Conservation (phyloP, 2,113 vertebrate species). For the Pheucticus melanocephalus region DNA sequence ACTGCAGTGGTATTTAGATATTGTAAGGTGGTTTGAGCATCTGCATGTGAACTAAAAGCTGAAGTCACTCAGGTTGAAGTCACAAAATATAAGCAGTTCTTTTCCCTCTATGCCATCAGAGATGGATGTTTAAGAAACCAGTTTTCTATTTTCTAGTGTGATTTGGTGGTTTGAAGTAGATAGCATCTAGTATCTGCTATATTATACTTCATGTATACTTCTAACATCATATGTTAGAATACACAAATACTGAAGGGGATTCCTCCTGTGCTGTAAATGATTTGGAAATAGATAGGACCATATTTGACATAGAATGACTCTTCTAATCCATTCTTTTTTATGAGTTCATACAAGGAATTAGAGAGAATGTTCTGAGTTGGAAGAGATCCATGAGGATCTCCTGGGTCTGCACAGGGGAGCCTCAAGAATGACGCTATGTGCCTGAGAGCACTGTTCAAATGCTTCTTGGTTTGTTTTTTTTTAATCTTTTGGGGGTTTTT, state of each 20-base stretch:
- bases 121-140: not conserved
- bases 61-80: not conserved
- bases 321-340: not conserved
- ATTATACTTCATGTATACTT: not conserved
- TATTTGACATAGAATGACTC: not conserved
- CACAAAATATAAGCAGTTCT: not conserved
- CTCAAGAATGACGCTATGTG: not conserved
- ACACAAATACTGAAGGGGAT: not conserved
- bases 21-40: not conserved
- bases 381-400: not conserved
- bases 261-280: not conserved
- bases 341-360: not conserved
- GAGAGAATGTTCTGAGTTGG: not conserved
- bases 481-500: no score
- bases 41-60: not conserved
- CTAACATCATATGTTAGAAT: not conserved
- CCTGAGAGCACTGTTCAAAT: not conserved
- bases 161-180: not conserved
- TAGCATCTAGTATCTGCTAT: not conserved
- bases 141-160: not conserved
- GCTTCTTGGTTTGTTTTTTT: not conserved
- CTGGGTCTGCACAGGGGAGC: no score
- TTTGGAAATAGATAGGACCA: not conserved
- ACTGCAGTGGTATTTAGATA: not conserved
- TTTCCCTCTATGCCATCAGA: not conserved